These are phyloP conservation scores for Amblyjoppa proteus DNA, from an alignment of 2,888 invertebrate genomes.

Conservation along the genomic window DNA sequence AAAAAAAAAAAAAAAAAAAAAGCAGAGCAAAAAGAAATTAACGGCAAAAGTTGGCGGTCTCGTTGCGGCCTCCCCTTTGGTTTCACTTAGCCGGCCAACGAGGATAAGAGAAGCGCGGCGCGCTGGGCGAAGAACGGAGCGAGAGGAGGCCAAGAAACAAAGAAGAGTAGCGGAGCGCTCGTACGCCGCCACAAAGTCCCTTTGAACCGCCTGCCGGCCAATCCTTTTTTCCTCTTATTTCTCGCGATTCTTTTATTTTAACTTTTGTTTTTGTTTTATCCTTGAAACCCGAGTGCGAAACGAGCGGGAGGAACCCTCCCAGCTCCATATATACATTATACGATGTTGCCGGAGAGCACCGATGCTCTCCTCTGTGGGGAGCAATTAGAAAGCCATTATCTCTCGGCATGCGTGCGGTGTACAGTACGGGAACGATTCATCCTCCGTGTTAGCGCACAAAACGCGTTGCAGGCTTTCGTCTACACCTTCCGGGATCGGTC, in stretches of 20 bases:
- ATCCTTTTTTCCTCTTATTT: constrained; percentile 44
- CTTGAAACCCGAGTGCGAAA: constrained; percentile 57
- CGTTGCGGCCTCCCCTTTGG: constrained; percentile 66
- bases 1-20: constrained; percentile 11
- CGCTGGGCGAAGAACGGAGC: constrained; percentile 25
- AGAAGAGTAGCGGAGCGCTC: constrained; percentile 44
- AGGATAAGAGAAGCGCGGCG: constrained; percentile 12
- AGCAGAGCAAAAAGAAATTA: constrained; percentile 33
- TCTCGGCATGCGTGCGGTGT: constrained; percentile 58
- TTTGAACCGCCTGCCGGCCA: constrained; percentile 59
- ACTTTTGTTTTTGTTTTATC: constrained; percentile 5
- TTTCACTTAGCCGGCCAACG: constrained; percentile 62
- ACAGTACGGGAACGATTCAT: constrained; percentile 39
- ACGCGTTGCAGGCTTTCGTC: constrained; percentile 8
- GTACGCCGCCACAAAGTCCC: constrained; percentile 62
- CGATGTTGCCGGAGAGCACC: constrained; percentile 33
- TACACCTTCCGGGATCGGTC: constrained; percentile 61
- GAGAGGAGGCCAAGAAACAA: constrained; percentile 43
- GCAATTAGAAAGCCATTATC: constrained; percentile 82
- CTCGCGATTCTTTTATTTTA: constrained; percentile 12
- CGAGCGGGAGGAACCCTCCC: constrained; percentile 36
- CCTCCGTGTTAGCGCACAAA: constrained; percentile 2
- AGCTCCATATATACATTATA: constrained; percentile 24
- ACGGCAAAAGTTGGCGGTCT: constrained; percentile 55
- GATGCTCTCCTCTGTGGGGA: constrained; percentile 53